Conservation (phyloP, 1,140 invertebrate species). For the Drosophila seguyi region DNA sequence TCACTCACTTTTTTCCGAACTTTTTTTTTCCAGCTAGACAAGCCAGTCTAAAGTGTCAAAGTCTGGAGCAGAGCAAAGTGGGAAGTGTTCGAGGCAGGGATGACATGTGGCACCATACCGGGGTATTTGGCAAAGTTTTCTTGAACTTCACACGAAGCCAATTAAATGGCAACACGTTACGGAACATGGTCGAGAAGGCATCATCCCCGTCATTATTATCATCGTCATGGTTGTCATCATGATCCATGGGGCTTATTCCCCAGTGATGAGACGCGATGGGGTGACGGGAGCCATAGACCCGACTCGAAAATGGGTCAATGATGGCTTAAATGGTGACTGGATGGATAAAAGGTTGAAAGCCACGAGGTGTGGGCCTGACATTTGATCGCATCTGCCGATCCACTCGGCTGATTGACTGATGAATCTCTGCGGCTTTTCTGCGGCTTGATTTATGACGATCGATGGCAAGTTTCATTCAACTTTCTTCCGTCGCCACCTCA, state of each 20-base stretch:
- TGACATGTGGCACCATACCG: constrained; percentile 31
- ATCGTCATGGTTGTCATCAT: constrained; percentile 11
- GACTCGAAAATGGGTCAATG: constrained; percentile 76
- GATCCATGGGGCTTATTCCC: constrained; percentile 50
- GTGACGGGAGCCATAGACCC: constrained; percentile 16
- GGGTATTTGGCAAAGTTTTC: constrained; percentile 66
- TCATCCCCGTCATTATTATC: constrained; percentile 50
- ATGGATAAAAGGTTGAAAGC: constrained; percentile 38
- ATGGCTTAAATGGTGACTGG: constrained; percentile 78
- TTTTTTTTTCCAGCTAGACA: constrained; percentile 37
- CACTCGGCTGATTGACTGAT: constrained; percentile 62
- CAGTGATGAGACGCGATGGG: constrained; percentile 22
- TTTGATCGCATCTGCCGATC: constrained; percentile 73
- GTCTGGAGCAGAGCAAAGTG: constrained; percentile 25
- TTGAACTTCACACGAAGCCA: constrained; percentile 65
- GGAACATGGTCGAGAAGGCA: constrained; percentile 52
- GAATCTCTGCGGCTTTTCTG: constrained; percentile 50
- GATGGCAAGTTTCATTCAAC: constrained; percentile 51
- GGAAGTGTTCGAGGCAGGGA: constrained; percentile 19
- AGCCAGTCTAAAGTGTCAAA: constrained; percentile 69
- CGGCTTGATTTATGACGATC: constrained; percentile 54
- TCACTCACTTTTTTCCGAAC: constrained; percentile 24
- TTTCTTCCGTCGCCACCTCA: constrained; percentile 24
- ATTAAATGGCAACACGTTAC: constrained; percentile 79
- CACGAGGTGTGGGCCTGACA: constrained; percentile 65